Conservation (phyloP, 2,797 vertebrate species). For the Acrocephalus scirpaceus region DNA sequence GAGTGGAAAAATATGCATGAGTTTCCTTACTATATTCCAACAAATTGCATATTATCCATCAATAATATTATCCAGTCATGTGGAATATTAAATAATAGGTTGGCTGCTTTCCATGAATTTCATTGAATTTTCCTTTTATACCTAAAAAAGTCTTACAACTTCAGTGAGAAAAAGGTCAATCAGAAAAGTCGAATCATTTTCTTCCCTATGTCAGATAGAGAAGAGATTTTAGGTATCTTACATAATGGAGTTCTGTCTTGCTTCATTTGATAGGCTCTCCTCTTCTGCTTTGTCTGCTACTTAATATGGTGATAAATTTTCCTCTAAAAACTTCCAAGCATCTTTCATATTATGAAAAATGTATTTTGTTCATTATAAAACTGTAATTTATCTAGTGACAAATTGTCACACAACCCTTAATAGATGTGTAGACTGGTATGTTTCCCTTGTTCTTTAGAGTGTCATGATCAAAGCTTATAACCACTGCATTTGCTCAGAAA, state of each 20-base stretch:
- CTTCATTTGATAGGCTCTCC: neutral
- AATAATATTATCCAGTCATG: slow-evolving; percentile 34
- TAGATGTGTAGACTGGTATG: neutral
- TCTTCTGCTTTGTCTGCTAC: neutral
- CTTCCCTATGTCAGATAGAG: neutral
- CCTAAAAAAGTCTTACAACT: slow-evolving; percentile 11
- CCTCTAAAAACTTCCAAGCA: neutral
- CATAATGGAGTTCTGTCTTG: slow-evolving; percentile 18
- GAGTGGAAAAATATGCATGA: slow-evolving; percentile 8
- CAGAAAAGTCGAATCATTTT: neutral
- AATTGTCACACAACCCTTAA: neutral
- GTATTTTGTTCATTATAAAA: neutral
- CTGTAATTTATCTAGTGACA: neutral
- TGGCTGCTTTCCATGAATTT: slow-evolving; percentile 46
- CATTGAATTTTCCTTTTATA: neutral
- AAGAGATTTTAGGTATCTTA: slow-evolving; percentile 10
- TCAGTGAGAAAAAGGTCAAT: slow-evolving; percentile 27
- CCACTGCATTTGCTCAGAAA: neutral
- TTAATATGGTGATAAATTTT: slow-evolving; percentile 19
- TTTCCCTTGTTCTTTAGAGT: neutral
- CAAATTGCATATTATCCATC: slow-evolving; percentile 37
- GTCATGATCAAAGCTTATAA: neutral
- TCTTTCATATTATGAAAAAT: slow-evolving; percentile 12
- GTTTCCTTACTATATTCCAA: slow-evolving; percentile 8
- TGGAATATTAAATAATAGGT: slow-evolving; percentile 52